A percentile compares a stretch with the other conserved stretches of the same genome.
These are phyloP conservation scores for Spinus pinus DNA, from an alignment of 2,797 vertebrate genomes.

Conservation along the genomic window DNA sequence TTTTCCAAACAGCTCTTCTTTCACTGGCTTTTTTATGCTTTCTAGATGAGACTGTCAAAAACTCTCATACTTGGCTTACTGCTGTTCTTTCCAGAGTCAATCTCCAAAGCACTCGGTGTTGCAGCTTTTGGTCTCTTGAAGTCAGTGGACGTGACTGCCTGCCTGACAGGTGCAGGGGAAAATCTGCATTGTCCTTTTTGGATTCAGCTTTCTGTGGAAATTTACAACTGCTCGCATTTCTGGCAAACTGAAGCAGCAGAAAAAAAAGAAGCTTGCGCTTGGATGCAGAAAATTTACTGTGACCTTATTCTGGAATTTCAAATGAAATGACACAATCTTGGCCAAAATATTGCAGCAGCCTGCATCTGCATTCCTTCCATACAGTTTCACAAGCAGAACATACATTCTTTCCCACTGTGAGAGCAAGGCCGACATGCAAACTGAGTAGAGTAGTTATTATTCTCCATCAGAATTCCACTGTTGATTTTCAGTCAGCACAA, in stretches of 20 bases:
- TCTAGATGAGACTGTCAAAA: background rate
- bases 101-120: rapidly evolving
- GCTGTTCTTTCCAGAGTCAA: background rate
- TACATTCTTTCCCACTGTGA: background rate
- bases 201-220: background rate
- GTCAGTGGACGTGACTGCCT: background rate
- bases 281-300: background rate
- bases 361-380: conserved; percentile 6
- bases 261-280: background rate
- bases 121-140: background rate
- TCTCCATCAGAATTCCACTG: background rate
- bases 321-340: background rate
- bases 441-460: background rate
- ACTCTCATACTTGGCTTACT: background rate
- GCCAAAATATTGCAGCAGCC: background rate
- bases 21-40: background rate
- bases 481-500: background rate
- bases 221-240: background rate
- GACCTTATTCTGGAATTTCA: conserved; percentile 8
- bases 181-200: background rate
- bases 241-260: background rate
- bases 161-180: conserved; percentile 12
- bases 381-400: background rate
- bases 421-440: background rate
- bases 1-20: background rate